A percentile compares a stretch with the other conserved stretches of the same genome.
phyloP scores from a whole-genome alignment of 1,140 invertebrate species.

The Drosophila murphyi region DNA sequence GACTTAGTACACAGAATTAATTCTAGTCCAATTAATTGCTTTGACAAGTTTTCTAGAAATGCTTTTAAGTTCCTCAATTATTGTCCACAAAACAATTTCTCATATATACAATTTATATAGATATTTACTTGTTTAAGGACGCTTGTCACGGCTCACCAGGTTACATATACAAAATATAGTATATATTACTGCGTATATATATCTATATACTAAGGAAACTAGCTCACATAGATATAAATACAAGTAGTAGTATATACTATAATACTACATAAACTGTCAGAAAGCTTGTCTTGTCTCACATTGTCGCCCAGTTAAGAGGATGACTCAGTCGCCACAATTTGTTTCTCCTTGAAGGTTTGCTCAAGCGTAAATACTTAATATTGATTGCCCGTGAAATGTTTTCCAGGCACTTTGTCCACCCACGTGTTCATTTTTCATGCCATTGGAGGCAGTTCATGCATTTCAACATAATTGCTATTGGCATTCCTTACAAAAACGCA shows the following conservation, averaged over 20 bases:
- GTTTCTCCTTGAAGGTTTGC: slow-evolving; percentile 9
- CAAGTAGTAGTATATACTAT: too few species aligned
- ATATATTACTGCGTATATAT: too few species aligned
- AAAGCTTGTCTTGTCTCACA: not conserved
- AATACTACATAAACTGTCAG: not conserved
- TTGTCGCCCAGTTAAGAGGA: slow-evolving; percentile 6
- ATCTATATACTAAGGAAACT: too few species aligned
- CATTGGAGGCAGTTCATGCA: slow-evolving; percentile 32
- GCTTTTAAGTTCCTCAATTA: not conserved
- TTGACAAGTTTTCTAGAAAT: not conserved
- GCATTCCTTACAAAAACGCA: slow-evolving; percentile 40
- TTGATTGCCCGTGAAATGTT: slow-evolving; percentile 40
- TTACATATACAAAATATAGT: too few species aligned
- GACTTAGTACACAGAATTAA: not conserved
- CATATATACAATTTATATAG: too few species aligned
- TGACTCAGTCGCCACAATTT: not conserved
- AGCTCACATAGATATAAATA: too few species aligned
- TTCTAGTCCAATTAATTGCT: too few species aligned
- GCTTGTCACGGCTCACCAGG: too few species aligned
- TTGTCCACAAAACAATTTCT: too few species aligned
- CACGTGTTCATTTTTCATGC: slow-evolving; percentile 57
- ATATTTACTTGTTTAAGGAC: too few species aligned
- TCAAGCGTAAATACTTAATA: slow-evolving; percentile 55
- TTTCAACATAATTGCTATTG: slow-evolving; percentile 56
- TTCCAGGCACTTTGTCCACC: slow-evolving; percentile 18